Conservation (phyloP, 2,113 vertebrate genomes). For the Oncorhynchus clarkii region DNA sequence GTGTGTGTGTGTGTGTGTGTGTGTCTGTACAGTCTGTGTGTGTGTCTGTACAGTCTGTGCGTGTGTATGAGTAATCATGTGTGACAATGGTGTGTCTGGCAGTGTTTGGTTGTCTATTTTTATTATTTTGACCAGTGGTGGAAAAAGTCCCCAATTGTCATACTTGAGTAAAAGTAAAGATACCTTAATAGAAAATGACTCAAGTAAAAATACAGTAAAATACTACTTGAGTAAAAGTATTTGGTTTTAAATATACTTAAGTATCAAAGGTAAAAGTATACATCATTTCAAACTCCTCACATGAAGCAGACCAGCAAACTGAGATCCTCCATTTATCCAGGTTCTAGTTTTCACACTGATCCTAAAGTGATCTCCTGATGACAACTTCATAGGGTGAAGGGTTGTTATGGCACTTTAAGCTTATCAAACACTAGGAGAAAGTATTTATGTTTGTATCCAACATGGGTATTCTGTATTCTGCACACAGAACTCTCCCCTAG, state of each 20-base stretch:
- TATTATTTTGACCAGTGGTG: slow-evolving; percentile 44
- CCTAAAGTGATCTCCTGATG: no score
- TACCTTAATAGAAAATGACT: no score
- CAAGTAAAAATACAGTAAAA: no score
- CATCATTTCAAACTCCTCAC: no score
- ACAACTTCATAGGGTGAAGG: no score
- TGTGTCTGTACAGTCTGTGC: no score
- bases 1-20: no score
- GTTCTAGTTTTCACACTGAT: neutral
- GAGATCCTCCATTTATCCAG: neutral
- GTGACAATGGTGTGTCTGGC: slow-evolving; percentile 13
- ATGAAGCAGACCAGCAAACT: neutral
- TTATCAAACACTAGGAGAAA: neutral
- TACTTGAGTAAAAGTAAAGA: no score
- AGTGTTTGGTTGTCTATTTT: slow-evolving; percentile 62
- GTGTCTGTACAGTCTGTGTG: neutral
- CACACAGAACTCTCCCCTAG: slow-evolving; percentile 78
- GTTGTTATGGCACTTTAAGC: neutral
- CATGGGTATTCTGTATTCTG: slow-evolving; percentile 12
- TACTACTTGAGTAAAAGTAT: no score
- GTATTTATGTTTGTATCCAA: neutral
- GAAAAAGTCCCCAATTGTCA: no score
- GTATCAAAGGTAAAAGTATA: no score
- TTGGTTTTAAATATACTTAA: no score
- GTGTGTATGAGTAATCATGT: neutral